A percentile compares a stretch with the other conserved stretches of the same genome.
Evolutionary conservation across 1,140 invertebrate species (phyloP).

Genomic region (Babylonia areolata): DNA sequence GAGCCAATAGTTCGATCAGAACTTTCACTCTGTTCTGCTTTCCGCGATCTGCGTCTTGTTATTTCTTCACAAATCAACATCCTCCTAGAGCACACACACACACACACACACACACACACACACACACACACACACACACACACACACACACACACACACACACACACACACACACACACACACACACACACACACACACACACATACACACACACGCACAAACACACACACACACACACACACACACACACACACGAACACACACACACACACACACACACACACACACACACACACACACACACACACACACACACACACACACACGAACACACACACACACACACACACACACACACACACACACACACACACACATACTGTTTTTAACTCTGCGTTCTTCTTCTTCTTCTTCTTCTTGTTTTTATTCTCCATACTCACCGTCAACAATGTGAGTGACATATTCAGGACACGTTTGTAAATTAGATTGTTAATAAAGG

Average conservation of each 20-base stretch:
- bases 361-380: slow-evolving; percentile 30
- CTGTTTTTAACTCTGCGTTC: neutral
- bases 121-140: neutral
- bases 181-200: slow-evolving; percentile 15
- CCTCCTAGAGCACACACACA: slow-evolving; percentile 14
- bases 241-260: no score
- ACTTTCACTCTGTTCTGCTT: no score
- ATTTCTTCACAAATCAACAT: neutral
- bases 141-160: slow-evolving; percentile 12
- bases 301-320: slow-evolving; percentile 33
- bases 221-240: no score
- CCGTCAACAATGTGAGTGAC: neutral
- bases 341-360: slow-evolving; percentile 32
- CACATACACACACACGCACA: no score
- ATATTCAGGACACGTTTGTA: neutral
- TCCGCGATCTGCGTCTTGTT: no score
- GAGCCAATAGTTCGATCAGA: no score
- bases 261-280: slow-evolving; percentile 32
- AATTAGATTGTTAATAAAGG: neutral
- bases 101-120: slow-evolving; percentile 19
- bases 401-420: no score
- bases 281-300: slow-evolving; percentile 31
- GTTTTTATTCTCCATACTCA: neutral
- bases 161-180: neutral
- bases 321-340: no score